Percentiles rank a stretch among this genome's conserved stretches.
phyloP scores from a whole-genome alignment of 2,797 vertebrate genomes.

The Nothura maculosa region DNA sequence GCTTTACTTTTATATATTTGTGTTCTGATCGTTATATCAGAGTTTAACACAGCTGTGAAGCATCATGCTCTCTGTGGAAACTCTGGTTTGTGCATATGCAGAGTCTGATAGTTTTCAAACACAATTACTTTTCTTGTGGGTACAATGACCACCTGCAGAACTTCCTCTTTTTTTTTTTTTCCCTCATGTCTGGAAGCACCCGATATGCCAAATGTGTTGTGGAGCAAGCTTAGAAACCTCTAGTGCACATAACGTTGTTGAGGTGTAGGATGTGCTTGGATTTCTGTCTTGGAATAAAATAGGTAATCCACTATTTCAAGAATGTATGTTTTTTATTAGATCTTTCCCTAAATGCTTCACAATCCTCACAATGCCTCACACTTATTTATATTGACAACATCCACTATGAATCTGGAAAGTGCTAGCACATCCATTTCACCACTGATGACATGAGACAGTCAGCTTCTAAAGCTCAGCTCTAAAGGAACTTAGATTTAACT shows the following conservation, averaged over 20 bases:
- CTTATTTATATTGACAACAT: neutral
- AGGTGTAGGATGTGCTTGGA: accelerated
- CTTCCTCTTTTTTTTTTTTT: neutral
- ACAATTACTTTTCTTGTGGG: neutral
- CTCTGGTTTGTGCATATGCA: neutral
- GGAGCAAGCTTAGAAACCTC: neutral
- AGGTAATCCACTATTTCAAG: neutral
- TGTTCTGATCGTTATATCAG: neutral
- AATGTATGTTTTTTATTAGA: neutral
- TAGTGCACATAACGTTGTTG: neutral
- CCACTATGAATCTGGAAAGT: neutral
- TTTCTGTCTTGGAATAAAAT: neutral
- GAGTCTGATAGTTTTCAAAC: neutral
- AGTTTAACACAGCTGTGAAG: neutral
- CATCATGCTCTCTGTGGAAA: neutral
- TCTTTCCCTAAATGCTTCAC: neutral
- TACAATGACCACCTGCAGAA: neutral
- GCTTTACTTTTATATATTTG: neutral
- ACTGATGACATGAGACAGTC: neutral
- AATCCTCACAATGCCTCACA: no score
- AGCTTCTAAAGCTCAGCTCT: neutral
- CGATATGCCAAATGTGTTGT: neutral
- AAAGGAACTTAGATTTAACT: no score
- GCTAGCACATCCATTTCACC: neutral
- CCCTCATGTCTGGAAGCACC: neutral